Percentiles rank a stretch among this genome's conserved stretches.
These are phyloP conservation scores for Eristalis tenax DNA, from an alignment of 2,888 invertebrate species.

Conservation along the genomic window DNA sequence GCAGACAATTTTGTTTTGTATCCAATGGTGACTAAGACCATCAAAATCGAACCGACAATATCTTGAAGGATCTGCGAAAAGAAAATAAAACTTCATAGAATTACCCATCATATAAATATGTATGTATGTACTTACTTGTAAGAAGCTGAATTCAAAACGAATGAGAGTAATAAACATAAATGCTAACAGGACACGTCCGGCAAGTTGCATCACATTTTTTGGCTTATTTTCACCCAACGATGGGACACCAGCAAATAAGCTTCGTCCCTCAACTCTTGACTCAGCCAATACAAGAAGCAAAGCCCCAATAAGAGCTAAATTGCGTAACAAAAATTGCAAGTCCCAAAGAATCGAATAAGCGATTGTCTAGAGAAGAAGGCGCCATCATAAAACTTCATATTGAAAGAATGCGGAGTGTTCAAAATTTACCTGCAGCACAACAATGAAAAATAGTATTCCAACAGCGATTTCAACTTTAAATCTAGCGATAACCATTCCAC, in stretches of 20 bases:
- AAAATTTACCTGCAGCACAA: constrained; percentile 92
- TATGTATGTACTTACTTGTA: constrained; percentile 85
- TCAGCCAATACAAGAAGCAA: constrained; percentile 97
- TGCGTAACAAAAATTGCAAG: constrained; percentile 96
- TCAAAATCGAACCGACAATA: constrained; percentile 94
- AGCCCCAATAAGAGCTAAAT: constrained; percentile 98
- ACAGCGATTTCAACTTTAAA: constrained; percentile 95
- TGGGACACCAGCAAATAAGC: constrained; percentile 97
- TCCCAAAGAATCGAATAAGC: constrained; percentile 99
- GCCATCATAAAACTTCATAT: constrained; percentile 3
- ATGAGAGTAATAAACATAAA: constrained; percentile 99
- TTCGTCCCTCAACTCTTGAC: constrained; percentile 94
- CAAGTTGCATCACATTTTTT: constrained; percentile 97
- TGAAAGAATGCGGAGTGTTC: not conserved
- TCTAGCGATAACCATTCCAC: constrained; percentile 96
- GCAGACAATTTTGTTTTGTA: constrained; percentile 99
- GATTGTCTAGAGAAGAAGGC: constrained; percentile 85
- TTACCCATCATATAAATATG: not conserved
- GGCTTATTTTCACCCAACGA: constrained; percentile 96
- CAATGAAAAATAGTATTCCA: constrained; percentile 96
- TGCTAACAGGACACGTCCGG: constrained; percentile 96
- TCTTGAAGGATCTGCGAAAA: constrained; percentile 91
- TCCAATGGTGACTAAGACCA: constrained; percentile 97
- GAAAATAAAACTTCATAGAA: not conserved
- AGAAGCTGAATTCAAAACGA: constrained; percentile 94